Percentiles rank a stretch among this genome's conserved stretches.
Conservation (phyloP, 1,140 invertebrate species). For the Colletes gigas region DNA sequence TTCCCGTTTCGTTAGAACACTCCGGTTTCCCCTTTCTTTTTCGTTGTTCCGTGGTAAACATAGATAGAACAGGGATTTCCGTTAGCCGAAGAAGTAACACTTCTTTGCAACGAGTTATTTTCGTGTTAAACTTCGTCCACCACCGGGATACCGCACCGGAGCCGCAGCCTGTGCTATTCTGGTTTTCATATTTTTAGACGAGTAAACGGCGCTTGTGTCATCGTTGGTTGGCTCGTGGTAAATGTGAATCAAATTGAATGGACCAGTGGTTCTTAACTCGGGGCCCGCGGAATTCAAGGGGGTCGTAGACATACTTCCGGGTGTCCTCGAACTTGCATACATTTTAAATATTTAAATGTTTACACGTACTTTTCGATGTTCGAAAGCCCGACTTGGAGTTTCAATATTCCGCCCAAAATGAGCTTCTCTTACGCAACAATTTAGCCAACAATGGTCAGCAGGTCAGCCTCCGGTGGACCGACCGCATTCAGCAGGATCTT, state of each 20-base stretch:
- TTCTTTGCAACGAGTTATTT: conserved; percentile 69
- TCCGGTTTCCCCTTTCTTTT: neutral
- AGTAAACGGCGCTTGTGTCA: conserved; percentile 49
- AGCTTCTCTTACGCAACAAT: conserved; percentile 66
- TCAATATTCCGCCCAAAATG: conserved; percentile 33
- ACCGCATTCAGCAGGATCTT: conserved; percentile 65
- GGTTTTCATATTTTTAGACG: conserved; percentile 70
- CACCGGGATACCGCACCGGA: conserved; percentile 67
- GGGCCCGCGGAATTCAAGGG: no score
- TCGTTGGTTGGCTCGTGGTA: neutral
- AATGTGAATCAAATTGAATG: neutral
- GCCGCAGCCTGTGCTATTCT: conserved; percentile 69
- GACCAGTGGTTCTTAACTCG: no score
- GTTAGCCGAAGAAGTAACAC: conserved; percentile 18
- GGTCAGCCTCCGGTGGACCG: conserved; percentile 56
- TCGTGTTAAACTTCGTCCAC: conserved; percentile 67
- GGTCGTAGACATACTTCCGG: no score
- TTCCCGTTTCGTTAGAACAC: neutral
- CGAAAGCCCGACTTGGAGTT: neutral
- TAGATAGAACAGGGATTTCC: neutral
- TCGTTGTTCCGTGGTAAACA: neutral
- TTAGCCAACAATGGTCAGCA: conserved; percentile 69
- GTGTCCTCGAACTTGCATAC: no score
- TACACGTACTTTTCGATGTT: neutral
- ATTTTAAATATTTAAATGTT: no score